phyloP scores from a whole-genome alignment of 2,888 invertebrate genomes.

The Eubasilissa splendida region DNA sequence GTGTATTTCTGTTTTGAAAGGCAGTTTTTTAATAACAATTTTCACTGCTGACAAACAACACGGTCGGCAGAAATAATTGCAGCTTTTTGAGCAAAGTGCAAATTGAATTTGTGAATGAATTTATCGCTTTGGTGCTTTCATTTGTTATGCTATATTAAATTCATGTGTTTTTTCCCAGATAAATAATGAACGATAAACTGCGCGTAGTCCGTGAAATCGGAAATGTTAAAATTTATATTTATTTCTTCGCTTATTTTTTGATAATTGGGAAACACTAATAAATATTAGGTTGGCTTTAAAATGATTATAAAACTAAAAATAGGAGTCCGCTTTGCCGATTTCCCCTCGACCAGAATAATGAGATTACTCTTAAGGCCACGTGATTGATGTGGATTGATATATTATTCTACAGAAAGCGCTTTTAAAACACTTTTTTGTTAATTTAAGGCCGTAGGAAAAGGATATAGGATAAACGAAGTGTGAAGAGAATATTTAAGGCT shows the following conservation, averaged over 20 bases:
- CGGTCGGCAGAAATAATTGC: constrained; percentile 5
- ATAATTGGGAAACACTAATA: neutral
- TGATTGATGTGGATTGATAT: no score
- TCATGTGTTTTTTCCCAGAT: neutral
- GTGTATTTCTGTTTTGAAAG: no score
- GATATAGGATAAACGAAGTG: no score
- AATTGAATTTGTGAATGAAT: constrained; percentile 22
- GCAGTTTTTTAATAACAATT: constrained; percentile 16
- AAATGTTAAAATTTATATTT: neutral
- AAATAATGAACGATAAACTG: neutral
- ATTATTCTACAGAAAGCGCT: no score
- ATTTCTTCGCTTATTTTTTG: neutral
- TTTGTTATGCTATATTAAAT: constrained; percentile 21
- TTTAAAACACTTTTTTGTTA: no score
- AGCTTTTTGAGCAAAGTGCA: constrained; percentile 11
- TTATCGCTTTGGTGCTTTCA: constrained; percentile 15
- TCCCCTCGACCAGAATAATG: no score
- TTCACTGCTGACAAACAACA: constrained; percentile 13
- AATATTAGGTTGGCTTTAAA: neutral
- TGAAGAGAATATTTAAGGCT: no score
- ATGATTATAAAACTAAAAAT: neutral
- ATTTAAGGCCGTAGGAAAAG: no score
- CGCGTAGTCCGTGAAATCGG: neutral
- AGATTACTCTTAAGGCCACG: no score
- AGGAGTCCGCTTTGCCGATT: neutral